phyloP scores from a whole-genome alignment of 2,797 vertebrate genomes.

The Pangasius krempfi region DNA sequence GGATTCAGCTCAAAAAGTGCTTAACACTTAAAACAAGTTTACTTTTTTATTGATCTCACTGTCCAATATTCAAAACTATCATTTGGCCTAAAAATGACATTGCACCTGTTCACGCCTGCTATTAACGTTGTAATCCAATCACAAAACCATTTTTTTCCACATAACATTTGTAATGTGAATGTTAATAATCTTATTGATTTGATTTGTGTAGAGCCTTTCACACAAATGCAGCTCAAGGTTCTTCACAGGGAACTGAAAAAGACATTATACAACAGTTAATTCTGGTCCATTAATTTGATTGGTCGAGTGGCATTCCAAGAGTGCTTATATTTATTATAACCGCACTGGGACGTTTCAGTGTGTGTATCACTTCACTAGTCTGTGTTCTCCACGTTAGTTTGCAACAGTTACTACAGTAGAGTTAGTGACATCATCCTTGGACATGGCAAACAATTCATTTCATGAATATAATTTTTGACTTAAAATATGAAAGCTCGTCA shows the following conservation, averaged over 20 bases:
- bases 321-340: not conserved
- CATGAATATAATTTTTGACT: not conserved
- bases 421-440: not conserved
- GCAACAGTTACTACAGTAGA: not conserved
- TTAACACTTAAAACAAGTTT: not conserved
- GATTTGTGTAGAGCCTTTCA: not conserved
- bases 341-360: not conserved
- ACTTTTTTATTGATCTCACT: not conserved
- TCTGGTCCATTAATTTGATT: not conserved
- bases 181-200: not conserved
- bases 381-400: not conserved
- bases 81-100: not conserved
- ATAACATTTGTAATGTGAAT: not conserved
- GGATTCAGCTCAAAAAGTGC: not conserved
- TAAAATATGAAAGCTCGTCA: not conserved
- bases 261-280: not conserved
- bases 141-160: not conserved
- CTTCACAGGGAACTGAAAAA: not conserved
- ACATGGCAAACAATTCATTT: not conserved
- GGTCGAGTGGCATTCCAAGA: not conserved
- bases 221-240: not conserved
- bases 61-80: not conserved
- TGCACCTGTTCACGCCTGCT: not conserved
- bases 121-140: not conserved
- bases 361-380: not conserved